Conservation (phyloP, 2,888 invertebrate genomes). For the Ernsta delagoae region DNA sequence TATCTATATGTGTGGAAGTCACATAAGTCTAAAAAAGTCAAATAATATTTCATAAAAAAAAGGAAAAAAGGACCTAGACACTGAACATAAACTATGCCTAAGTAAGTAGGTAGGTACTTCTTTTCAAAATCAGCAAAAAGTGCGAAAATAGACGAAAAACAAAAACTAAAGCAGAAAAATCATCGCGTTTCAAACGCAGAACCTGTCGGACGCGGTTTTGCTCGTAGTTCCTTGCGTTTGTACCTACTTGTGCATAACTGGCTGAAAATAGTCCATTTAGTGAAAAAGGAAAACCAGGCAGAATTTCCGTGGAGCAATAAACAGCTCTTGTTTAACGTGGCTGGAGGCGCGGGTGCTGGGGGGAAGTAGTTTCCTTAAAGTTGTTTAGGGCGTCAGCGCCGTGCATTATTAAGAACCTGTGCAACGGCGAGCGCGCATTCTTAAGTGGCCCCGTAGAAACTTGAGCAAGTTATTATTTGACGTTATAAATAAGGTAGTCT, state of each 20-base stretch:
- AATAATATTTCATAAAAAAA: no score
- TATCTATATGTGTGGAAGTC: no score
- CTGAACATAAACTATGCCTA: no score
- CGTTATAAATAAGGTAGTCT: neutral
- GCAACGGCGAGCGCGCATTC: constrained; percentile 59
- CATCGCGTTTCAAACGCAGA: neutral
- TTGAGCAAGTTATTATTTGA: constrained; percentile 8
- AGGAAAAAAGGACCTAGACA: no score
- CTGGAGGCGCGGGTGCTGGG: constrained; percentile 51
- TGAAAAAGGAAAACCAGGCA: constrained; percentile 62
- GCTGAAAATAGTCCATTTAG: constrained; percentile 64
- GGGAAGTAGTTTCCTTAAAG: constrained; percentile 66
- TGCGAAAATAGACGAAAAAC: neutral
- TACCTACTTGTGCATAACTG: constrained; percentile 42
- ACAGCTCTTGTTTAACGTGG: constrained; percentile 70
- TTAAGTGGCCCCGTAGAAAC: constrained; percentile 38
- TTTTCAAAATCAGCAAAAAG: no score
- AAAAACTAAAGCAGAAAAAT: neutral
- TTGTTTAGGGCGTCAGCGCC: constrained; percentile 60
- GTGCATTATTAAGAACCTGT: constrained; percentile 58
- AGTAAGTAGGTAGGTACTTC: no score
- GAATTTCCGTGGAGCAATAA: constrained; percentile 66
- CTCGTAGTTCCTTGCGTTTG: no score
- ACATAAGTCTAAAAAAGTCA: no score
- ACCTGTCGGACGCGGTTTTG: neutral